A percentile compares a stretch with the other conserved stretches of the same genome.
Conservation (phyloP, 2,113 vertebrate genomes). For the Cnemophilus loriae region DNA sequence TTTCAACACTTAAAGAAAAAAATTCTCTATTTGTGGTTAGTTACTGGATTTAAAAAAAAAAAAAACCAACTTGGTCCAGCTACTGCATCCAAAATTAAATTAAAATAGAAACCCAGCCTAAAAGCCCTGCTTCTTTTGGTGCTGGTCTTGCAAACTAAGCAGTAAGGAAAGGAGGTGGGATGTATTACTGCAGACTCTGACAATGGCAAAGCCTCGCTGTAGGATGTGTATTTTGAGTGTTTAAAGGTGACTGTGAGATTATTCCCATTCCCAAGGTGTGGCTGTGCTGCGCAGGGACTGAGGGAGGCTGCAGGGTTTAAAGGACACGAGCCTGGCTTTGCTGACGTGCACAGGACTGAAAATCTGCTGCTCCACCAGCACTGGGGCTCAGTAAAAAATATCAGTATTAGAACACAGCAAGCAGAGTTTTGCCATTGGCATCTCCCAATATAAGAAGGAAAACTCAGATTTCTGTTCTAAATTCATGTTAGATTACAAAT, state of each 20-base stretch:
- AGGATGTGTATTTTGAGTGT: not conserved
- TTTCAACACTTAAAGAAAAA: not conserved
- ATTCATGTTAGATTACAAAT: not conserved
- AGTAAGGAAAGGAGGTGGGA: not conserved
- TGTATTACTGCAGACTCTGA: not conserved
- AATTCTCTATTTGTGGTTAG: not conserved
- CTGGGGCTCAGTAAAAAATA: not conserved
- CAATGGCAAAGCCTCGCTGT: not conserved
- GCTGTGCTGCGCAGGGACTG: not conserved
- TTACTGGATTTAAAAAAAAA: not conserved
- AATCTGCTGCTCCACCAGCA: not conserved
- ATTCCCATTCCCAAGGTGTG: not conserved
- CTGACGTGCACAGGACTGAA: not conserved
- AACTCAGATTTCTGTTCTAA: not conserved
- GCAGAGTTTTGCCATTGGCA: not conserved
- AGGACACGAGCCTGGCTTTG: not conserved
- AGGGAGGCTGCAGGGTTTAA: not conserved
- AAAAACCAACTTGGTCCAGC: not conserved
- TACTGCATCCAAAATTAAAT: not conserved
- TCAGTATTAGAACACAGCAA: not conserved
- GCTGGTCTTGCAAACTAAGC: not conserved
- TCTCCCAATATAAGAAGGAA: rapidly evolving
- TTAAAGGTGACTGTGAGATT: rapidly evolving
- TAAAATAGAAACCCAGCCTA: not conserved
- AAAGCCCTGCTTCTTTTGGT: not conserved